Percentiles rank a stretch among this genome's conserved stretches.
phyloP scores from a whole-genome alignment of 2,113 vertebrate species.

The Peromyscus polionotus region DNA sequence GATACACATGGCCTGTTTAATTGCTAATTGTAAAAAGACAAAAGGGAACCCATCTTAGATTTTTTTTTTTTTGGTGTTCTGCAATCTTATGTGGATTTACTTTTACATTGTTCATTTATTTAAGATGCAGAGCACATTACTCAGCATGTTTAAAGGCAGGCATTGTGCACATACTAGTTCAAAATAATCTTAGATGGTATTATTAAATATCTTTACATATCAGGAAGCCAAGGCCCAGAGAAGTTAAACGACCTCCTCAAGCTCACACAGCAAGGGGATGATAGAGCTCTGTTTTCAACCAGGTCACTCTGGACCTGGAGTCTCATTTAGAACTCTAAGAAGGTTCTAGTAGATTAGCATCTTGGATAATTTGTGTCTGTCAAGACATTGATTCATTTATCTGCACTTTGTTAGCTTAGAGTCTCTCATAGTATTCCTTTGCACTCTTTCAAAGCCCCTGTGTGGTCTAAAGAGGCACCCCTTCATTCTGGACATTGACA shows the following conservation, averaged over 20 bases:
- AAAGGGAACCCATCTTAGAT: neutral
- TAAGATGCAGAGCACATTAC: conserved; percentile 4
- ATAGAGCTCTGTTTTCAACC: neutral
- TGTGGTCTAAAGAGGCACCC: neutral
- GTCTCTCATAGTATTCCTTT: neutral
- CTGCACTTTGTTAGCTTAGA: neutral
- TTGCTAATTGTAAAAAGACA: neutral
- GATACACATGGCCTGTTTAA: neutral
- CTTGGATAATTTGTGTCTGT: neutral
- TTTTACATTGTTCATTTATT: neutral
- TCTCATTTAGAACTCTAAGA: neutral
- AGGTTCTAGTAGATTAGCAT: neutral
- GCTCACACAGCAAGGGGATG: neutral
- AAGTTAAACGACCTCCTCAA: neutral
- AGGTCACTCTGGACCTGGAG: neutral
- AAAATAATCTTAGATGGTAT: neutral
- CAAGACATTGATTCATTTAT: neutral
- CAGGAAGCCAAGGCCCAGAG: neutral
- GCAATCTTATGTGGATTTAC: neutral
- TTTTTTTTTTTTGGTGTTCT: neutral
- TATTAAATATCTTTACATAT: neutral
- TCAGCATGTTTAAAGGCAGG: neutral
- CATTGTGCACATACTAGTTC: neutral
- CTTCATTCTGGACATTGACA: neutral
- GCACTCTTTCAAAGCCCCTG: neutral